Percentiles rank a stretch among this genome's conserved stretches.
Evolutionary conservation across 2,113 vertebrate species (phyloP).

Genomic region (Oncorhynchus gorbuscha): DNA sequence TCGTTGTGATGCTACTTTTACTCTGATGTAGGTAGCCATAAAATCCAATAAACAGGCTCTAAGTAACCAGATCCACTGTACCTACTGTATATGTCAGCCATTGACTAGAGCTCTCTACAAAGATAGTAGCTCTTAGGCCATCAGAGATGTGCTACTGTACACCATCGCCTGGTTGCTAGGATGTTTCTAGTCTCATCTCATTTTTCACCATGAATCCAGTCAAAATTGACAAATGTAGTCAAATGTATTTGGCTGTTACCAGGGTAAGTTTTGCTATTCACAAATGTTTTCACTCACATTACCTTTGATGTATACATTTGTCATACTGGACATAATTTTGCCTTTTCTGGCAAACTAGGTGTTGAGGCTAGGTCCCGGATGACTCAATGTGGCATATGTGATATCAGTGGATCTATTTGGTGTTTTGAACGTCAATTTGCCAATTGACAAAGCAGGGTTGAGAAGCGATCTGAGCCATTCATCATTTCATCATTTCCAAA

Average conservation of each 20-base stretch:
- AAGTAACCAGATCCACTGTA: not conserved
- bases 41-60: not conserved
- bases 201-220: not conserved
- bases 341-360: no score
- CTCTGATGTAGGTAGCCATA: not conserved
- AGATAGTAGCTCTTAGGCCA: no score
- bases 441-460: not conserved
- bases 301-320: no score
- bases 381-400: not conserved
- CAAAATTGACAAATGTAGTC: not conserved
- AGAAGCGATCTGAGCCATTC: slow-evolving; percentile 14
- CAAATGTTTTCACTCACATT: no score
- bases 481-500: slow-evolving; percentile 45
- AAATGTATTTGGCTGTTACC: slow-evolving; percentile 1
- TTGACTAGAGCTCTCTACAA: no score
- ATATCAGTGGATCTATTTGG: not conserved
- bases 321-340: no score
- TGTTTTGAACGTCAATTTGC: not conserved
- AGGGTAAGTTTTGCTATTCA: not conserved
- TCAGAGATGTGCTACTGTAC: no score
- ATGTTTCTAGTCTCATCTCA: not conserved
- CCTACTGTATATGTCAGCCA: not conserved
- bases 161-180: no score
- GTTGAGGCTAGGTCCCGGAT: not conserved
- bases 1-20: no score